Percentiles rank a stretch among this genome's conserved stretches.
phyloP scores from a whole-genome alignment of 2,113 vertebrate genomes.

The Pelodiscus sinensis region DNA sequence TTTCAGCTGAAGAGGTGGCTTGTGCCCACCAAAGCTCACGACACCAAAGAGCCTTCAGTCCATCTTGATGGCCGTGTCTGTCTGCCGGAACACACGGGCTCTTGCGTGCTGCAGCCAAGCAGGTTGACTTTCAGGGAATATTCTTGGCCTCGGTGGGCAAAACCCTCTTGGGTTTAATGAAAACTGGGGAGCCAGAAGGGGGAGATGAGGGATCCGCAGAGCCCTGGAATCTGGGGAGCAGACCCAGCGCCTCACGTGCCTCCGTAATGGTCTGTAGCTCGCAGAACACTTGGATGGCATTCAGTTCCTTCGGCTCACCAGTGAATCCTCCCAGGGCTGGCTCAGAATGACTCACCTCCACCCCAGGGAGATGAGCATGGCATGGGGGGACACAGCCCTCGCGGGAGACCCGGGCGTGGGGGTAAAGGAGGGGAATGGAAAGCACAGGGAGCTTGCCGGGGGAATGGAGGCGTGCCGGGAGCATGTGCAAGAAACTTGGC shows the following conservation, averaged over 20 bases:
- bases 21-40: too few species aligned
- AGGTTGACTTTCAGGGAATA: not conserved
- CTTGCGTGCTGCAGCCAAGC: not conserved
- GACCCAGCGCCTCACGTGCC: too few species aligned
- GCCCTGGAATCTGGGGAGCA: too few species aligned
- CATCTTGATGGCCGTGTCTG: not conserved
- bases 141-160: not conserved
- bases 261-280: not conserved
- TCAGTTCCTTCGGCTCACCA: not conserved
- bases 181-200: not conserved
- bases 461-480: not conserved
- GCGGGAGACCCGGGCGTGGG: not conserved
- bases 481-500: not conserved
- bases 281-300: not conserved
- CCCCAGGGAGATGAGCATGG: too few species aligned
- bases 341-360: not conserved
- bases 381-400: not conserved
- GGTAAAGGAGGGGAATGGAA: not conserved
- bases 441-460: not conserved
- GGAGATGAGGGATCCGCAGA: too few species aligned
- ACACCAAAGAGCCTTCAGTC: not conserved
- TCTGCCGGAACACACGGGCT: not conserved
- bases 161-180: not conserved
- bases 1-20: too few species aligned
- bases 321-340: not conserved